These are phyloP conservation scores for Smutsia temminckii DNA, from an alignment of 2,797 vertebrate species.

Conservation along the genomic window DNA sequence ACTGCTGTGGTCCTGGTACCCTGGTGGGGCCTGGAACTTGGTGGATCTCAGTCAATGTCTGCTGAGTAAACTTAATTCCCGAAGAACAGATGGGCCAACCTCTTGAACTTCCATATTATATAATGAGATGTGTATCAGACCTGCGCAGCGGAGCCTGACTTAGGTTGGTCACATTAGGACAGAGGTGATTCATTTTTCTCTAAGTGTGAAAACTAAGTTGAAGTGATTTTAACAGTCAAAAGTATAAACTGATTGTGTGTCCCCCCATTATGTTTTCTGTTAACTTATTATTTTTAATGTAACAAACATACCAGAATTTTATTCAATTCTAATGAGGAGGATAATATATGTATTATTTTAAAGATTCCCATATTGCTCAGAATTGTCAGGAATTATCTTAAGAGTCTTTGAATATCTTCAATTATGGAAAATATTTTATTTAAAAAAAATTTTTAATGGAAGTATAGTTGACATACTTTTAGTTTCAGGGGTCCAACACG, in stretches of 20 bases:
- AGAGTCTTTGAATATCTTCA: background rate
- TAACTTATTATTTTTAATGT: no score
- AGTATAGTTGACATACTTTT: no score
- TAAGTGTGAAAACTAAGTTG: background rate
- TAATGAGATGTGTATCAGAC: background rate
- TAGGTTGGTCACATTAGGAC: background rate
- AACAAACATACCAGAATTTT: no score
- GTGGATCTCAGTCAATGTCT: background rate
- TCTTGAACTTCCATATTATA: background rate
- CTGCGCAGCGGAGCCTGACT: fast-evolving
- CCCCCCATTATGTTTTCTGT: background rate
- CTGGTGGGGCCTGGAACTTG: no score
- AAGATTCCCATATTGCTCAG: background rate
- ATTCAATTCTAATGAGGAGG: background rate
- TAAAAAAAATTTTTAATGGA: no score
- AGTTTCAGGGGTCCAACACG: no score
- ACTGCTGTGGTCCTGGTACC: background rate
- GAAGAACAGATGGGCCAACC: no score
- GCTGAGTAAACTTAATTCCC: background rate
- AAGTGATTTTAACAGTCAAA: background rate
- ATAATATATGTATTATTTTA: background rate
- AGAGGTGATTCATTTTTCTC: background rate
- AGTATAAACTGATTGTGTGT: background rate
- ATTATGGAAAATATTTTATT: background rate
- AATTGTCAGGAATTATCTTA: background rate